Base-by-base conservation (phyloP, 23 tunicate species). In the Diplosoma virens region DNA sequence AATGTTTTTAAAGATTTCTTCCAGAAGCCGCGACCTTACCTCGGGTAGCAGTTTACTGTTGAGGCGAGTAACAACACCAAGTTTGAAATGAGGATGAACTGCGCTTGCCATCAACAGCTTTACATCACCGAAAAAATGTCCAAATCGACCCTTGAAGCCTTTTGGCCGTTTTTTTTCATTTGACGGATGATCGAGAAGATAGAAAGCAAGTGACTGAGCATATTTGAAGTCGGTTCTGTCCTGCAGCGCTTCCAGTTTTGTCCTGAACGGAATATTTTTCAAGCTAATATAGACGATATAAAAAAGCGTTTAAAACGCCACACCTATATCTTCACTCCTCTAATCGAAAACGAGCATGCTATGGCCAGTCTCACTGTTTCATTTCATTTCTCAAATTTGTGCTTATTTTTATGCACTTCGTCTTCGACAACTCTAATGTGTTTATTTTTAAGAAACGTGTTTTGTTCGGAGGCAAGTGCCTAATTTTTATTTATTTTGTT, bases 41-140 rank as follows among this genome's bases (percentile, higher is more conserved):
- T 34, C 30, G 28, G 6, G 35, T 61, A 35, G 11, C 28, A 61
- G 35, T 61, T 34, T 61, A 3, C 35, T 61, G 34, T 22, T 61
- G 7, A 61, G 34, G 9, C 35, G 34, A 7, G 30, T 5, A 27
- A 61, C 69, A 16, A n/a, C 35, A 27, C 35, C 35, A 34, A 61
- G 28, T 29, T 35, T 61, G 69, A 61, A 61, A 6, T 61, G 69
- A 61, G 69, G 69, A 35, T 61, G 69, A 5, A 29, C 18, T 61
- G 69, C 69, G 35, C 35, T 29, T 26, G 34, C 69, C 28, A 61
- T 34, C 28, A 61, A 35, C 18, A 61, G 30, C 3, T 34, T 27
- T 26, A 61, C 6, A 61, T 61, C 69, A 27, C 69, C 69, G 30
- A 61, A 61, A 9, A 61, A 6, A 61, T 61, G 69, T n/a, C 17